Percentiles rank a stretch among this genome's conserved stretches.
These are phyloP conservation scores for Sitophilus oryzae DNA, from an alignment of 1,140 invertebrate genomes.

Conservation along the genomic window DNA sequence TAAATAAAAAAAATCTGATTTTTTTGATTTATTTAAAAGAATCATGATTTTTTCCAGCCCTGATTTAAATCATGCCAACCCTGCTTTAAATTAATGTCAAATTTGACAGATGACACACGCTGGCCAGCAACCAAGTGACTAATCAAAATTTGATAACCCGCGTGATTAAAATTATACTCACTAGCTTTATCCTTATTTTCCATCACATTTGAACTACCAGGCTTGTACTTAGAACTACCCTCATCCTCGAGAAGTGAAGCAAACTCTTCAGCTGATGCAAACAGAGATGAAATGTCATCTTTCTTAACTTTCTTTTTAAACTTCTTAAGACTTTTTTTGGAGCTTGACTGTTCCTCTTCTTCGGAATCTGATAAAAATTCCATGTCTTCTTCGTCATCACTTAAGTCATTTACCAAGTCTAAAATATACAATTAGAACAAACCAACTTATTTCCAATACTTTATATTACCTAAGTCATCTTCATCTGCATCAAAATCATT, in stretches of 20 bases:
- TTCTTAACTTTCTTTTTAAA: conserved; percentile 20
- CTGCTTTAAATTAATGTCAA: no score
- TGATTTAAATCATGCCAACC: no score
- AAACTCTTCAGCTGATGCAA: conserved; percentile 45
- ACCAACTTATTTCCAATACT: background rate
- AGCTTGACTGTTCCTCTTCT: conserved; percentile 22
- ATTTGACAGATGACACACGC: no score
- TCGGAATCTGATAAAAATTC: conserved; percentile 30
- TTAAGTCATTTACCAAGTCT: conserved; percentile 31
- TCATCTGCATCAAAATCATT: conserved; percentile 44
- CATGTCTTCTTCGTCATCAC: conserved; percentile 31
- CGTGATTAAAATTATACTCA: conserved; percentile 26
- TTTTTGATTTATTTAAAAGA: no score
- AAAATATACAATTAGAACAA: conserved; percentile 12
- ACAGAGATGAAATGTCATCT: conserved; percentile 33
- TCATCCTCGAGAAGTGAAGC: conserved; percentile 41
- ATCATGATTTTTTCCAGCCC: no score
- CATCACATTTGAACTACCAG: conserved; percentile 38
- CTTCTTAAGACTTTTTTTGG: conserved; percentile 27
- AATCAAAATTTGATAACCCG: no score
- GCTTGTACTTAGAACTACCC: conserved; percentile 34
- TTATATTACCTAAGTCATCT: conserved; percentile 43
- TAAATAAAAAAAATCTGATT: no score
- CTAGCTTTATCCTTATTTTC: conserved; percentile 41
- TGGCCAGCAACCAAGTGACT: no score